Percentiles rank a stretch among this genome's conserved stretches.
phyloP scores from a whole-genome alignment of 2,888 invertebrate species.

The Pyrrhosoma nymphula region DNA sequence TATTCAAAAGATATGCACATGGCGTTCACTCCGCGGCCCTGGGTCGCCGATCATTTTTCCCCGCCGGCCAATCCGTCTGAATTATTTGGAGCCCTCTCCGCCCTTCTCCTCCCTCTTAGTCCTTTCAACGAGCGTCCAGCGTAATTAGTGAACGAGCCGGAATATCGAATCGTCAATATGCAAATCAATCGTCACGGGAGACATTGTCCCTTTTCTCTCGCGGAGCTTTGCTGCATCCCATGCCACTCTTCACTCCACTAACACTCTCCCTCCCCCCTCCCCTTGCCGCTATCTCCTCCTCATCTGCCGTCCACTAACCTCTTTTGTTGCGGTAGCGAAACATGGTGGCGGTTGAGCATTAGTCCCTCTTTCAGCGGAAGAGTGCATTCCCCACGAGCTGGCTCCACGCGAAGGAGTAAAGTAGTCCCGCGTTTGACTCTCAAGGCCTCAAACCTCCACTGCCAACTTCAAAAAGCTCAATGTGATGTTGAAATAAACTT shows the following conservation, averaged over 20 bases:
- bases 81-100: background rate
- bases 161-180: conserved; percentile 6
- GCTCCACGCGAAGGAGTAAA: too few relatives aligned
- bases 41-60: background rate
- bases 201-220: background rate
- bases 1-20: background rate
- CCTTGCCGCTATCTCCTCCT: background rate
- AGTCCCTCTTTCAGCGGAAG: too few relatives aligned
- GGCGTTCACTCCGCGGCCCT: background rate
- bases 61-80: background rate
- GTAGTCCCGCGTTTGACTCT: too few relatives aligned
- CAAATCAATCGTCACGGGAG: background rate
- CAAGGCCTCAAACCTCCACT: too few relatives aligned
- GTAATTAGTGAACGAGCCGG: background rate
- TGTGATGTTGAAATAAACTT: too few relatives aligned
- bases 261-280: background rate
- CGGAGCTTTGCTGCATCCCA: background rate
- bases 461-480: too few relatives aligned
- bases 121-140: background rate
- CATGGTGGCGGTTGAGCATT: too few relatives aligned
- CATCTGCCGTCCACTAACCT: background rate
- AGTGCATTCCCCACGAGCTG: too few relatives aligned
- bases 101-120: background rate
- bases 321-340: background rate
- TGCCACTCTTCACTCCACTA: background rate